Evolutionary conservation across 2,797 vertebrate species (phyloP), one percentile per base, ranked within the genome.

Genomic region (Diplodus puntazzo): DNA sequence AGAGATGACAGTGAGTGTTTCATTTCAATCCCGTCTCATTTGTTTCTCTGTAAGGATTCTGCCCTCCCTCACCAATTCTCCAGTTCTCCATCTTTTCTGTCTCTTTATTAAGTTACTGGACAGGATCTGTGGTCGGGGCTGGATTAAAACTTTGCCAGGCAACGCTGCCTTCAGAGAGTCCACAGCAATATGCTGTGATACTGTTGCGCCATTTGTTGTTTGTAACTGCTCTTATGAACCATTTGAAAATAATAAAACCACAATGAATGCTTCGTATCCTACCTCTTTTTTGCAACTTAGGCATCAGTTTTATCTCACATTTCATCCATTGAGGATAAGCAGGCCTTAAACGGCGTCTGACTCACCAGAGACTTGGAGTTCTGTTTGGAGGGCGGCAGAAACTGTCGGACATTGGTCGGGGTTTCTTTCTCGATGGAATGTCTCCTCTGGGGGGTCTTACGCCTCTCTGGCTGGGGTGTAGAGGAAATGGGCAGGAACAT

Each of bases 361-460:
- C 97, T 97, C 94, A 99, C 98, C 90, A 99, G 96, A 82, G 98
- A 99, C 86, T 96, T 97, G 80, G 98, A 99, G 89, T 94, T 98
- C 90, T 98, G 95, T 90, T 95, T 96, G 80, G 96, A 95, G 1
- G 98, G 97, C 0, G 97, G 97, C 86, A 95, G 91, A 86, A 99
- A 99, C 80, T 95, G 97, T 58, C 97, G 95, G 60, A 99, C 97
- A 0, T 96, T 98, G 45, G 98, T 99, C 50, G 98, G 98, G 0
- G 97, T 99, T 90, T 99, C 98, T 91, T 99, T 99, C 90, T 99
- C 98, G 21, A 99, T 99, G 82, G 98, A 99, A 93, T 99, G 98
- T 64, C 98, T 95, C 80, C 98, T 96, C 92, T 97, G 98, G 2
- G 97, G 95, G 1, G 96, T 93, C 89, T 97, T 95, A 52, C 96